Evolutionary conservation across 2,113 vertebrate species (phyloP).

Genomic region (Morone chrysops): DNA sequence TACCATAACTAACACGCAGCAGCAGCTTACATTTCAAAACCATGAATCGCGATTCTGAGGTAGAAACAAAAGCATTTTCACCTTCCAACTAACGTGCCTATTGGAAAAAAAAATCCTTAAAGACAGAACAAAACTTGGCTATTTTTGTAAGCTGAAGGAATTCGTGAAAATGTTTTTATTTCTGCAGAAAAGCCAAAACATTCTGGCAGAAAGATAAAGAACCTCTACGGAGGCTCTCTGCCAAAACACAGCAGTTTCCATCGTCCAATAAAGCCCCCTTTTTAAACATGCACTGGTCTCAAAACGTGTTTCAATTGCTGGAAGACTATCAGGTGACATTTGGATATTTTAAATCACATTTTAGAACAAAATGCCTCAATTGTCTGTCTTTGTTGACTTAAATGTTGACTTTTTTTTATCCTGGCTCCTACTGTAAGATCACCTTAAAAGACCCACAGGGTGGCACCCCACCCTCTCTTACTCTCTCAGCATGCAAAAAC

Average conservation of each 20-base stretch:
- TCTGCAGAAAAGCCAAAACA: conserved; percentile 44
- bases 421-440: background rate
- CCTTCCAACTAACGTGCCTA: background rate
- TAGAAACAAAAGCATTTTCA: conserved; percentile 4
- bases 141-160: conserved; percentile 23
- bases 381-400: background rate
- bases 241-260: conserved; percentile 41
- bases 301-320: background rate
- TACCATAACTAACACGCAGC: background rate
- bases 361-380: background rate
- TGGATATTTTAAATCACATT: too few relatives aligned
- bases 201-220: conserved; percentile 40
- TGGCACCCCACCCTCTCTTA: background rate
- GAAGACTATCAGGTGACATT: background rate
- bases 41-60: background rate
- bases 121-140: conserved; percentile 21
- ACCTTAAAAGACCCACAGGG: conserved; percentile 15
- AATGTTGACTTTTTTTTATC: background rate
- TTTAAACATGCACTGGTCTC: background rate
- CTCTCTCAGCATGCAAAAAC: background rate
- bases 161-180: conserved; percentile 35
- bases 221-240: conserved; percentile 27
- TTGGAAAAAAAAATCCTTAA: background rate
- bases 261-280: background rate
- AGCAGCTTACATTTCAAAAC: background rate